These are phyloP conservation scores for Rhagoletis zephyria DNA, from an alignment of 1,140 invertebrate species.

Conservation along the genomic window DNA sequence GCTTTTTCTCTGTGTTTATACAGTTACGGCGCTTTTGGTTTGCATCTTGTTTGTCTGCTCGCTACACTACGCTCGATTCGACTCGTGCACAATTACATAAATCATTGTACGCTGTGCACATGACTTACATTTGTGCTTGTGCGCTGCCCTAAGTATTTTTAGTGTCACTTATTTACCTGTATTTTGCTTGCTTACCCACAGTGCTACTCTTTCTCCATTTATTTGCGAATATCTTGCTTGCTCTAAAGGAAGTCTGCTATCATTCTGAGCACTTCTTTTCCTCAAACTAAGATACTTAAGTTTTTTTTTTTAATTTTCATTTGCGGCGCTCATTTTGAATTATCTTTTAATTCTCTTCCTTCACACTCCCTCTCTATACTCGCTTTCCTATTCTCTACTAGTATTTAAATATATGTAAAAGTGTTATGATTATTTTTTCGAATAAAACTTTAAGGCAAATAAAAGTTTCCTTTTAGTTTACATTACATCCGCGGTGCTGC, in stretches of 20 bases:
- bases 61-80: too few species aligned
- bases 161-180: neutral
- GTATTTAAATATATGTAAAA: neutral
- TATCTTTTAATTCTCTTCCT: conserved; percentile 29
- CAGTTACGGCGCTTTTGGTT: too few species aligned
- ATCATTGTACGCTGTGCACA: too few species aligned
- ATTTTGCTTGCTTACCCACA: neutral
- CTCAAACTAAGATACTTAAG: neutral
- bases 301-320: too few species aligned
- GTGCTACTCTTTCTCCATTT: neutral
- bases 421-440: conserved; percentile 53
- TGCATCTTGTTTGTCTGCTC: too few species aligned
- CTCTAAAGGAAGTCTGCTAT: neutral
- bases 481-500: conserved; percentile 52
- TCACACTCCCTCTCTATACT: neutral
- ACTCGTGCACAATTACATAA: too few species aligned
- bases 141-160: neutral
- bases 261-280: neutral
- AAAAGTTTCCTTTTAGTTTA: conserved; percentile 73
- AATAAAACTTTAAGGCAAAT: conserved; percentile 62
- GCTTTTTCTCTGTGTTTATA: too few species aligned
- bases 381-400: conserved; percentile 5
- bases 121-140: neutral
- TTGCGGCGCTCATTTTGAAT: conserved; percentile 21
- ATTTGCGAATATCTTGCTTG: neutral